Evolutionary conservation across 2,888 invertebrate genomes (phyloP), one percentile per base, ranked within the genome.

Genomic region (Argyresthia albistria): DNA sequence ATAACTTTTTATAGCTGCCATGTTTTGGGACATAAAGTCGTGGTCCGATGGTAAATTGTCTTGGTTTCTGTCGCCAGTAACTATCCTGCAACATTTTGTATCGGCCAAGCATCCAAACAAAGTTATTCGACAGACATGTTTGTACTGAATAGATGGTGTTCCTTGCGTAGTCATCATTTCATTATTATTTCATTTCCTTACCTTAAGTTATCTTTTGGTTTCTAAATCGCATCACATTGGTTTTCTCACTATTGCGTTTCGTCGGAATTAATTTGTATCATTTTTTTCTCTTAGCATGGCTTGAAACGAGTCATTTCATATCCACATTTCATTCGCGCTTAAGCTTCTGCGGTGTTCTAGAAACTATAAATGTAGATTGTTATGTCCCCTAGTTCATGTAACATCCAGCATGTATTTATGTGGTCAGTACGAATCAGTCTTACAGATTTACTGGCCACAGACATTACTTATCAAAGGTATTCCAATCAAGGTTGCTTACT

Each of bases 331-430:
- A 55, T 51, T 52, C 54, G 51, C 53, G 35, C 56, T 55, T 55
- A 50, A 55, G 56, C 56, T 56, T 56, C 36, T 43, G 56, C 56
- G 15, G 55, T 51, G 53, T 49, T 43, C 42, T 56, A 56, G 48
- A 54, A 36, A 49, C 42, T 56, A 56, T 45, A 54, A 36, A 49
- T 55, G 42, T 42, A 25, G 25, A 25, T 25, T 25, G 25, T 25
- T 25, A 25, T 4, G 25, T 4, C 2, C 6, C 6, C 6, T 25
- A 25, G 25, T 25, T 25, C 25, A 4, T 25, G 6, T 25, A 25
- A 25, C 25, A 2, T 25, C 25, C 25, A 25, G 25, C 25, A 25
- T 25, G 25, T 4, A 25, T 25, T 4, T 25, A 25, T 25, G 25
- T 25, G 25, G 25, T 6, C 25, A 25, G 25, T 25, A 25, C 25